Percentiles rank a stretch among this genome's conserved stretches.
phyloP scores from a whole-genome alignment of 2,888 invertebrate species.

The Hartigia nigra region DNA sequence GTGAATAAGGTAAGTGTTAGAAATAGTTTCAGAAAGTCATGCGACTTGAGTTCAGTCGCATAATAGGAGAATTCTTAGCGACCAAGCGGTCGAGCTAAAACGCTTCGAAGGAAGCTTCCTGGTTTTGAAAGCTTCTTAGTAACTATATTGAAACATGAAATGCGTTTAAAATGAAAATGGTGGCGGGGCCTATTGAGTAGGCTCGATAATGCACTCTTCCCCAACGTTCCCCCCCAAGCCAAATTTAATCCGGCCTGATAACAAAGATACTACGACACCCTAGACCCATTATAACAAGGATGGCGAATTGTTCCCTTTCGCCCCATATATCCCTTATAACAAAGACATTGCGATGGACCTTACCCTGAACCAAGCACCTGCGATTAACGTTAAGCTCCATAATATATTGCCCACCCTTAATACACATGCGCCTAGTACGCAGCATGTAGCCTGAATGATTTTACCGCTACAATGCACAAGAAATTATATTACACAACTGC shows the following conservation, averaged over 20 bases:
- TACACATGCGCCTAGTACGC: neutral
- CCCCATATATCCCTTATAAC: neutral
- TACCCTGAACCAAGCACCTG: neutral
- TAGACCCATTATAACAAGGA: neutral
- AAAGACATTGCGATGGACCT: neutral
- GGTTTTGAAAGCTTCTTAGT: neutral
- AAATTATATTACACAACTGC: neutral
- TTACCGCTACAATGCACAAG: neutral
- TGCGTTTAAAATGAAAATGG: conserved; percentile 23
- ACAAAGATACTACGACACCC: neutral
- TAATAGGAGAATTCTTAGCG: neutral
- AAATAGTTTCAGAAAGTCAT: neutral
- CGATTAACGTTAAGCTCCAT: neutral
- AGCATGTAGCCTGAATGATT: neutral
- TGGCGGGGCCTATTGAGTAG: conserved; percentile 40
- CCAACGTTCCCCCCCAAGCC: neutral
- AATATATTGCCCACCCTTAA: neutral
- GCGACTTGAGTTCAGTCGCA: neutral
- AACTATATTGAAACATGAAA: neutral
- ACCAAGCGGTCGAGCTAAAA: neutral
- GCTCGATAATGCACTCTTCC: conserved; percentile 16
- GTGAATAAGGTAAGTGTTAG: conserved; percentile 48
- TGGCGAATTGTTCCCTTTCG: neutral
- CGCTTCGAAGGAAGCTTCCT: neutral
- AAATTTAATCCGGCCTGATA: neutral